Base-by-base conservation (phyloP, 2,113 vertebrate genomes). In the Leiothrix lutea region DNA sequence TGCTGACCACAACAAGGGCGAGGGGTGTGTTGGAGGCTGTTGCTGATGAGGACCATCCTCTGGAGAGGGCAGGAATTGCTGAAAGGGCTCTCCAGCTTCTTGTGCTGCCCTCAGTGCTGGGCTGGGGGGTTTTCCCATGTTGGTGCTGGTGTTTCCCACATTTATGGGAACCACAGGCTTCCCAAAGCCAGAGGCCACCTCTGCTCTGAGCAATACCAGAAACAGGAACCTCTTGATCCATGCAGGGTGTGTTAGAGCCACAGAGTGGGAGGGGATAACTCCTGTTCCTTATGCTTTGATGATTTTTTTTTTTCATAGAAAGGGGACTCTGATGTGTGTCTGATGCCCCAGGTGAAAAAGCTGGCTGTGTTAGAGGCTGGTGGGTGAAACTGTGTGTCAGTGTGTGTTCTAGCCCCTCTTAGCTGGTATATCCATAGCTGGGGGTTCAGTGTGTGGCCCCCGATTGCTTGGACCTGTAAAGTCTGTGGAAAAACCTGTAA, bases 401-500 rank as follows among this genome's bases (percentile, higher is more conserved):
- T 10, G 23, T 33, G 57, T 29, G 23, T 62, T 94, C 42, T 6
- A 14, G 38, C 45, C 66, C 14, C 29, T 79, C 57, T 45, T 8
- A 54, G 12, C 35, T 79, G 70, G 10, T 12, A 54, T 51, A 53
- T 23, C 28, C 4, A 1, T 13, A 31, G 42, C 14, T 42, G 22
- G 22, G 36, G 48, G 35, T 53, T 86, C 66, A 83, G 51, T 11
- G 6, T 8, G 13, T 38, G 61, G 40, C 14, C 8, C 61, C 54
- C 26, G 1, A 18, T 83, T 38, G n/a, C 77, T 90, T 90, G 60
- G 74, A 38, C 36, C 70, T 26, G 60, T 85, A 73, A 75, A 85
- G 51, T 47, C 61, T 69, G 35, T 96, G 84, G 84, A 67, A 84
- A 96, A 93, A 86, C 54, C 23, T 85, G 64, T 31, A 60, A 86